These are phyloP conservation scores for Drosophila rellima DNA, from an alignment of 2,888 invertebrate genomes.

Conservation along the genomic window DNA sequence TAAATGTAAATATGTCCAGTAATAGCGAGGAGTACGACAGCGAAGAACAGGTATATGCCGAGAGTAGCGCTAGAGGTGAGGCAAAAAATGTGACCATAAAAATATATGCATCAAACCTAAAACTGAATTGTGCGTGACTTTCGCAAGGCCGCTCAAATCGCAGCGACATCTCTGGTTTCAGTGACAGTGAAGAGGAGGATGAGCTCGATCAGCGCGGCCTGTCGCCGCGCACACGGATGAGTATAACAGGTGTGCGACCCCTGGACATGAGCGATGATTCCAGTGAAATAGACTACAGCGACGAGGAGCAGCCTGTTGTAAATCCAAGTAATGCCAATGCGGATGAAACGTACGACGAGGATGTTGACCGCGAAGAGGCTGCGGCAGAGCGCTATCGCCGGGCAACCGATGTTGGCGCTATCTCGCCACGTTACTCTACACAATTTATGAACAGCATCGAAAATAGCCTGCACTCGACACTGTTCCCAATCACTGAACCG, in stretches of 20 bases:
- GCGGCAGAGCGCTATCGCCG: constrained; percentile 12
- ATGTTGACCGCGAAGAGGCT: constrained; percentile 7
- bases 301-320: constrained; percentile 32
- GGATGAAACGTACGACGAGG: constrained; percentile 15
- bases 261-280: constrained; percentile 72
- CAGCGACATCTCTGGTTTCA: not conserved
- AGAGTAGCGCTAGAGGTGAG: constrained; percentile 43
- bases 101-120: not conserved
- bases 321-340: not conserved
- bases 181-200: constrained; percentile 67
- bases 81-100: not conserved
- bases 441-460: constrained; percentile 73
- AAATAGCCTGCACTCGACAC: constrained; percentile 73
- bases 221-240: constrained; percentile 84
- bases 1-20: constrained; percentile 34
- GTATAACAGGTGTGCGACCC: constrained; percentile 83
- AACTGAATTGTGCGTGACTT: not conserved
- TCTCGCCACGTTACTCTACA: constrained; percentile 64
- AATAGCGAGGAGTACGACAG: constrained; percentile 40
- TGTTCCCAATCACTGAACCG: constrained; percentile 24
- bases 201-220: constrained; percentile 72
- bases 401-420: not conserved
- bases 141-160: constrained; percentile 39
- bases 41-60: constrained; percentile 33
- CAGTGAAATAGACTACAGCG: constrained; percentile 79